Evolutionary conservation across 1,140 invertebrate species (phyloP), one percentile per base, ranked within the genome.

Genomic region (Limonius californicus): DNA sequence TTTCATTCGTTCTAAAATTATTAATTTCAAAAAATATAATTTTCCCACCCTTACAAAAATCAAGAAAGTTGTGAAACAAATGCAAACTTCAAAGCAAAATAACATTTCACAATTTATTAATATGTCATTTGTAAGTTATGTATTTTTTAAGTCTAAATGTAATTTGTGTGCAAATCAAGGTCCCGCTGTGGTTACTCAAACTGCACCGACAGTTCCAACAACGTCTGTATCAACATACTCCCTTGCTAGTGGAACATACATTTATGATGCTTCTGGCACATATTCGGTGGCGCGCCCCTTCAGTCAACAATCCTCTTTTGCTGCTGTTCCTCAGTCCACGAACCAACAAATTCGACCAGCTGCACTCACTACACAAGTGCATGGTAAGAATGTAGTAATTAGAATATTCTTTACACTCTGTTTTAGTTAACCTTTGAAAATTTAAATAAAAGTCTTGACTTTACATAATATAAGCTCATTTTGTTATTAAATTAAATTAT

Each of bases 251-350:
- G 65, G 62, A 42, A 61, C 69, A 35, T 73, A 72, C 56, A 72
- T 72, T 58, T 76, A 74, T 60, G 73, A 76, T 64, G 61, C 65
- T 15, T 39, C 62, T 11, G 21, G 63, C 14, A 62, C 62, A 53
- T 72, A 70, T 66, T 62, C 63, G 9, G 59, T 68, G 8, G 57
- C 66, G 50, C 59, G 63, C 8, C 61, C 63, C 27, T 74, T 69
- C 32, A 61, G 61, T 50, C 72, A 70, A 60, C 69, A 71, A 57
- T 61, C 55, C 27, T 61, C 70, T 8, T 73, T 74, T 55, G 57
- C 68, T 47, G 56, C 72, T 16, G 56, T 72, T 8, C 55, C 69
- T 4, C 70, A 69, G 20, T 53, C 63, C 15, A 60, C 68, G 12
- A 43, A 50, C n/a, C 69, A 69, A 58, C 61, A 65, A 56, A 68